Conservation (phyloP, 2,113 vertebrate species). For the Neoarius graeffei region DNA sequence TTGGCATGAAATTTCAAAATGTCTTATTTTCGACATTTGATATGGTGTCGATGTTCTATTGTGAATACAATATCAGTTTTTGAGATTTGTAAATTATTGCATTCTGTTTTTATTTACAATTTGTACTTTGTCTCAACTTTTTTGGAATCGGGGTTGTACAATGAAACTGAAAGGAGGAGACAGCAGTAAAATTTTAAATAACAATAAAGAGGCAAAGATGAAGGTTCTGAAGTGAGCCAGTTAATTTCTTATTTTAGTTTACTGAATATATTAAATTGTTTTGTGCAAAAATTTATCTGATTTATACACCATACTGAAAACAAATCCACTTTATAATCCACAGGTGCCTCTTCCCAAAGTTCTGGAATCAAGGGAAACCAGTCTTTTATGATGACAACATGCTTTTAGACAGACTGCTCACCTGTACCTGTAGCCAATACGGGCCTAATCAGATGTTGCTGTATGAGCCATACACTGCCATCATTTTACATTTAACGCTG, state of each 20-base stretch:
- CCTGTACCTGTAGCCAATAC: background rate
- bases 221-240: background rate
- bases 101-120: too few relatives aligned
- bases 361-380: slow-evolving; percentile 79
- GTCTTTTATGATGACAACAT: slow-evolving; percentile 63
- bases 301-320: background rate
- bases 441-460: background rate
- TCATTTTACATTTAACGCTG: background rate
- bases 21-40: too few relatives aligned
- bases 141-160: too few relatives aligned
- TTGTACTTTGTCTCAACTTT: too few relatives aligned
- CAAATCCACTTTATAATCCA: slow-evolving; percentile 44
- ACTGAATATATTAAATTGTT: background rate
- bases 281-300: slow-evolving; percentile 17
- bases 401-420: background rate
- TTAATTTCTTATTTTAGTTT: background rate
- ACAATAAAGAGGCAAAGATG: background rate
- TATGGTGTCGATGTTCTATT: too few relatives aligned
- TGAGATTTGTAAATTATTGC: too few relatives aligned
- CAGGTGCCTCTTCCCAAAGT: slow-evolving; percentile 91
- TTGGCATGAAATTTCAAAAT: too few relatives aligned
- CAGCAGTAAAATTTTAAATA: background rate
- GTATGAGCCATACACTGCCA: background rate
- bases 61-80: too few relatives aligned
- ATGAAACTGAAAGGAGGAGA: background rate